Conservation (phyloP, 1,140 invertebrate species). For the Procambarus clarkii region DNA sequence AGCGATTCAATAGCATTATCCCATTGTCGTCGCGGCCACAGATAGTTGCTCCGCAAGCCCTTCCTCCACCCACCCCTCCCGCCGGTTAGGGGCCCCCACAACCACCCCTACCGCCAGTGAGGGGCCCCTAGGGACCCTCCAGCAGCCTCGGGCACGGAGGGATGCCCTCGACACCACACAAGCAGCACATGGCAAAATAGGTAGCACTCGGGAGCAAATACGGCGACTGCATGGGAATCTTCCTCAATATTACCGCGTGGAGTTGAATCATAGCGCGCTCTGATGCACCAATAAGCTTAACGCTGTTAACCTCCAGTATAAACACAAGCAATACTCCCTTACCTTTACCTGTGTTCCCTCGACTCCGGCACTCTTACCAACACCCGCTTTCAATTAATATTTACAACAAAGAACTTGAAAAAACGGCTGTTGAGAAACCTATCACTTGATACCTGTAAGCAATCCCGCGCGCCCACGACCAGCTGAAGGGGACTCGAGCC, state of each 20-base stretch:
- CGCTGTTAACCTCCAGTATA: too few relatives aligned
- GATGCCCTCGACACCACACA: background rate
- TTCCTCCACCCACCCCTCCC: background rate
- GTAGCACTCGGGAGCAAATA: too few relatives aligned
- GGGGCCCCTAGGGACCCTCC: background rate
- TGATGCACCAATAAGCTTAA: too few relatives aligned
- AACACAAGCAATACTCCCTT: too few relatives aligned
- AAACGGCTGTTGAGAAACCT: constrained; percentile 44
- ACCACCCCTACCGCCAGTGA: background rate
- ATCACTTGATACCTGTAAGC: constrained; percentile 48
- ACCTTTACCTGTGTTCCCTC: too few relatives aligned
- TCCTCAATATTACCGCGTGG: too few relatives aligned
- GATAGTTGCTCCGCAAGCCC: background rate
- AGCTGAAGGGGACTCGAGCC: background rate
- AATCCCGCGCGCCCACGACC: constrained; percentile 17
- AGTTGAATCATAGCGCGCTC: too few relatives aligned
- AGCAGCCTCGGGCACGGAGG: background rate
- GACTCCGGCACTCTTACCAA: background rate
- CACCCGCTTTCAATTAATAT: constrained; percentile 54
- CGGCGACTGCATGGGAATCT: too few relatives aligned
- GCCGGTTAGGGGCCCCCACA: background rate
- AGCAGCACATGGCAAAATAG: background rate
- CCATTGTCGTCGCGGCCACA: background rate
- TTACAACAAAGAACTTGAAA: constrained; percentile 46
- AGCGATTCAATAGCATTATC: constrained; percentile 15